Evolutionary conservation across 2,888 invertebrate genomes (phyloP), one percentile per base, ranked within the genome.

Genomic region (Eudasyphora cyanicolor): DNA sequence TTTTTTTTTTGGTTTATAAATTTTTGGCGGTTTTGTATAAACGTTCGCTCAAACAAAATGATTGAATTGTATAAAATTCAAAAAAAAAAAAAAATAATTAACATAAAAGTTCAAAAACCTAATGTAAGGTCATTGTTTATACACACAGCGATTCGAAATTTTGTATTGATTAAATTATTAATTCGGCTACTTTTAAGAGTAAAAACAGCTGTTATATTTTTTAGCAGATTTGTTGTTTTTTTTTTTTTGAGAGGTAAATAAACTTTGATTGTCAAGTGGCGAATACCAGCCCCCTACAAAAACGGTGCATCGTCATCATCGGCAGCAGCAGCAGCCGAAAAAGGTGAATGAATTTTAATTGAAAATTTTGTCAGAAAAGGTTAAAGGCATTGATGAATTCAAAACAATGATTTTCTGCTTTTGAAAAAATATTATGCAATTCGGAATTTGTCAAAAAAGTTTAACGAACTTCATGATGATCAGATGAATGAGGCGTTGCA

Each of bases 31-130:
- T 29, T 29, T n/a, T n/a, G n/a, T n/a, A n/a, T n/a, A n/a, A n/a
- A n/a, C n/a, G 32, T 45, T 45, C 45, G 45, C n/a, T 38, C 67
- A 67, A 32, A 73, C 19, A 17, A 2, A 2, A 51, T 38, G 27
- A 32, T 38, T 57, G 54, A 6, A 32, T 35, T 27, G 32, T 51
- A 32, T 49, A 42, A 73, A 73, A 62, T 54, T 35, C 64, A 32
- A 57, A 57, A 67, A 70, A 45, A 60, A 73, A n/a, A n/a, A n/a
- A n/a, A n/a, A n/a, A n/a, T 69, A 79, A 79, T 83, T 79, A 70
- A 70, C 74, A 77, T 80, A 77, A 70, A 78, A 84, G 83, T 84
- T 84, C 80, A 84, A 80, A 84, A 80, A 67, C 77, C 83, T 77
- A 57, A 1, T 49, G 45, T 78, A 70, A 78, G 80, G 75, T 78